Evolutionary conservation across 2,113 vertebrate species (phyloP).

Genomic region (Scytalopus superciliaris): DNA sequence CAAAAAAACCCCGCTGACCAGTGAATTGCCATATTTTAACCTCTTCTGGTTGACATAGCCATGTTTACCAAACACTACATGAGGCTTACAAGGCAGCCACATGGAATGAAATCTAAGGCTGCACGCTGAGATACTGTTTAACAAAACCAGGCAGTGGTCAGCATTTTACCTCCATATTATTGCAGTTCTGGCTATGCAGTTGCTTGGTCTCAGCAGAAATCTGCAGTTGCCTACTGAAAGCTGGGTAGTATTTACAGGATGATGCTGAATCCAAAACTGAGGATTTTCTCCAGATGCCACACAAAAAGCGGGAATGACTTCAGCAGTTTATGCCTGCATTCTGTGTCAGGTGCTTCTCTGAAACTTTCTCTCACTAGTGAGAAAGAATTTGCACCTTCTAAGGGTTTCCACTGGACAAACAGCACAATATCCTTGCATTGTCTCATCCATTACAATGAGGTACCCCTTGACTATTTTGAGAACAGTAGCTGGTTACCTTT

Average conservation of each 20-base stretch:
- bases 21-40: not conserved
- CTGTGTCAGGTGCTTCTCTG: not conserved
- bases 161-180: not conserved
- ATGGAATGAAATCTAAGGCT: not conserved
- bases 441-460: fast-evolving
- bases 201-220: not conserved
- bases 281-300: not conserved
- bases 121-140: not conserved
- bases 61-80: not conserved
- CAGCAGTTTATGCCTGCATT: not conserved
- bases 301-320: fast-evolving
- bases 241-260: not conserved
- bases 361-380: not conserved
- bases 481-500: not conserved
- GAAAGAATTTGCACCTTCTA: not conserved
- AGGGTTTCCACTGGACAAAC: not conserved
- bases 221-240: not conserved
- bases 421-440: not conserved
- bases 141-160: not conserved
- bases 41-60: not conserved
- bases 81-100: not conserved
- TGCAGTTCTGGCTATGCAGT: not conserved
- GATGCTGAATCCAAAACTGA: not conserved
- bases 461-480: not conserved
- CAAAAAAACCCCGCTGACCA: not conserved